A percentile compares a stretch with the other conserved stretches of the same genome.
These are phyloP conservation scores for Eolophus roseicapilla DNA, from an alignment of 2,113 vertebrate species.

Conservation along the genomic window DNA sequence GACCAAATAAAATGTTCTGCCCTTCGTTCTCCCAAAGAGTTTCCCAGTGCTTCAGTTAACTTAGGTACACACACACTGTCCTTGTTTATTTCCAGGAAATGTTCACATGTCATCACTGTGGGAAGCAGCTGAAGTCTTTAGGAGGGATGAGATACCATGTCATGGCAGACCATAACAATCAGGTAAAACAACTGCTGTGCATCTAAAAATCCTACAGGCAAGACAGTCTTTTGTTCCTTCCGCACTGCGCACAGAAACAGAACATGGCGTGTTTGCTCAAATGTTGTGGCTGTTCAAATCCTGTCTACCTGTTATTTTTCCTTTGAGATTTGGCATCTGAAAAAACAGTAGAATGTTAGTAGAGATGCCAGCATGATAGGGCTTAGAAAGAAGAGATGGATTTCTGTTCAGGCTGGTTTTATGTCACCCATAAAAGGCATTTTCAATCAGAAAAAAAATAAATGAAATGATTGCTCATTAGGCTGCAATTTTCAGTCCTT, in stretches of 20 bases:
- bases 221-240: not conserved
- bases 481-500: not conserved
- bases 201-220: not conserved
- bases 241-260: not conserved
- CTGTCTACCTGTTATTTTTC: not conserved
- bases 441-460: not conserved
- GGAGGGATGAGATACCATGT: constrained; percentile 96
- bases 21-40: not conserved
- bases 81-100: constrained; percentile 76
- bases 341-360: not conserved
- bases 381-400: not conserved
- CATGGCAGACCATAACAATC: constrained; percentile 93
- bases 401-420: not conserved
- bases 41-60: not conserved
- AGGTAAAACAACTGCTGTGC: constrained; percentile 73
- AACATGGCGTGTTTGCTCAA: not conserved
- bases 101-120: constrained; percentile 90
- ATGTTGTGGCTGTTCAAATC: not conserved
- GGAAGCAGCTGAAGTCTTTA: constrained; percentile 90
- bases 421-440: not conserved
- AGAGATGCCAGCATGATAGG: not conserved
- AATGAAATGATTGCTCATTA: not conserved
- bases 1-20: not conserved
- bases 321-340: not conserved
- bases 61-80: not conserved